These are phyloP conservation scores for Amphibalanus amphitrite DNA, from an alignment of 1,140 invertebrate species.

Conservation along the genomic window DNA sequence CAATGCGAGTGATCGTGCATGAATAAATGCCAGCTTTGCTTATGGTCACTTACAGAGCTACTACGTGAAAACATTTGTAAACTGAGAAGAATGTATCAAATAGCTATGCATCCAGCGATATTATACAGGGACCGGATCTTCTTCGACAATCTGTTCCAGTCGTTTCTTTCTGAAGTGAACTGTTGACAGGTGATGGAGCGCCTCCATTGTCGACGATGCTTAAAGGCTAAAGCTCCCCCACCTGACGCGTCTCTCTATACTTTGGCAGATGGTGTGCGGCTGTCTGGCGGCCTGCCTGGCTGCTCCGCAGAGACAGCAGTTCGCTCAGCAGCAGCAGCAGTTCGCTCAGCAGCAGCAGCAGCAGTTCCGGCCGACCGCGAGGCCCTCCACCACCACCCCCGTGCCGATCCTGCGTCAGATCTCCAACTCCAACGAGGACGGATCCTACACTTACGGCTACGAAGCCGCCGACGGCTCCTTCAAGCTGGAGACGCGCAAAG, in stretches of 20 bases:
- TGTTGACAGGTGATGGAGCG: too few species aligned
- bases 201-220: too few species aligned
- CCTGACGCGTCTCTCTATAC: neutral
- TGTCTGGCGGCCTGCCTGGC: neutral
- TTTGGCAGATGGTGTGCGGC: neutral
- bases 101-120: too few species aligned
- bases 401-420: constrained; percentile 53
- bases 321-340: neutral
- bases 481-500: constrained; percentile 64
- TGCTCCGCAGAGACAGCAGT: neutral
- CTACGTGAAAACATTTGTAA: too few species aligned
- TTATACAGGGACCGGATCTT: too few species aligned
- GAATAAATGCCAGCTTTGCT: too few species aligned
- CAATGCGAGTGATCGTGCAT: too few species aligned
- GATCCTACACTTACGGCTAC: constrained; percentile 65
- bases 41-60: too few species aligned
- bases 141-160: too few species aligned
- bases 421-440: constrained; percentile 59
- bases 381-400: constrained; percentile 21
- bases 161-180: too few species aligned
- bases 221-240: too few species aligned
- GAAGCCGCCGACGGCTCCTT: constrained; percentile 63
- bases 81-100: too few species aligned
- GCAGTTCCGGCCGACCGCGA: neutral
- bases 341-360: neutral